Evolutionary conservation across 2,888 invertebrate species (phyloP), one percentile per base, ranked within the genome.

Genomic region (Eupithecia centaureata): DNA sequence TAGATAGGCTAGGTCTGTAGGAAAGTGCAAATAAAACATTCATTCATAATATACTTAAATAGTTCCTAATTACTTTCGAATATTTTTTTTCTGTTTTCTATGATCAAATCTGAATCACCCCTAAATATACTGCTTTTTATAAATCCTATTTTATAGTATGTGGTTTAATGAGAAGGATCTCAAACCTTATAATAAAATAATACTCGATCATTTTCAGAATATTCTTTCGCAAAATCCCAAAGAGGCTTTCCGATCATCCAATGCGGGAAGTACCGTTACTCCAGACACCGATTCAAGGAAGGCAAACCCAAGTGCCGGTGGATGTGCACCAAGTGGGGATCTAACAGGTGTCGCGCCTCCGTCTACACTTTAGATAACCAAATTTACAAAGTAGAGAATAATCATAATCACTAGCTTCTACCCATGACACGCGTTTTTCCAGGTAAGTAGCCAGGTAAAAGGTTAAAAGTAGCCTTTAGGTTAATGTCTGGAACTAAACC

Each of bases 211-310:
- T 38, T 38, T 38, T 38, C n/a, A 38, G n/a, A n/a, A 38, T 38
- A 38, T 38, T 7, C n/a, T 28, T 28, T 57, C 18, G 58, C 18
- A 25, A 5, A 52, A 15, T 68, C 68, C 8, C 56, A 61, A 57
- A 61, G 32, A 15, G 68, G 65, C 33, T 38, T 47, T 22, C 65
- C 62, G n/a, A 62, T 69, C 51, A 27, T 73, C n/a, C 42, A 51
- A 28, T 35, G 60, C 28, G 25, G 52, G 33, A 22, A 3, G 5
- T 35, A 58, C 30, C 38, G 76, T 73, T 10, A 76, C 63, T 22
- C 74, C 70, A 13, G 71, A 0, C 60, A 67, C 52, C 58, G 61
- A 18, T 68, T 57, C 32, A 38, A 58, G 25, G 38, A 7, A 15
- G 64, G 63, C 5, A 63, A 57, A 18, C n/a, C 61, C 0, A 68